Evolutionary conservation across 2,888 invertebrate genomes (phyloP), one percentile per base, ranked within the genome.

Genomic region (Serripes groenlandicus): DNA sequence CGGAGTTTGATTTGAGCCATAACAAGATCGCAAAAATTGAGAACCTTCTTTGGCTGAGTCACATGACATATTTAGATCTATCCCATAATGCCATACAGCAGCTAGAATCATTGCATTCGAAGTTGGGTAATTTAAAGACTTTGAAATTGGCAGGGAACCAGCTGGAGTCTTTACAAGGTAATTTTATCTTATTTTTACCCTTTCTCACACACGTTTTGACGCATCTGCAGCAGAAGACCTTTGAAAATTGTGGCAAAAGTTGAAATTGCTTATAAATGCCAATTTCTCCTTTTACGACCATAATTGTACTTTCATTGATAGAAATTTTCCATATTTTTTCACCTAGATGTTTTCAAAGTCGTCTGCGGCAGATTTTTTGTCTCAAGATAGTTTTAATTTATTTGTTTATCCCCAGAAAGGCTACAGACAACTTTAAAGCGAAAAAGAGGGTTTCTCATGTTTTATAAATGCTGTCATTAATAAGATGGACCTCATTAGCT

Each of bases 71-170:
- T 69, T 95, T 99, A 18, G 97, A 97, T 91, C 95, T 99, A 30
- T 97, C 97, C 0, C 97, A 97, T 92, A 99, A 98, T 95, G 95
- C 96, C 62, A 97, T 98, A 89, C 94, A 95, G 0, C 94, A 96
- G 4, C 89, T 95, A 37, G 92, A 94, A 56, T 96, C 97, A 93
- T 96, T 98, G 95, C 97, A 98, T 94, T 96, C 97, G 5, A 97
- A 97, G 94, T 96, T 99, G 79, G 98, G 98, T 7, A 98, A 98
- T 94, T 96, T 99, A 64, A 96, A 97, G n/a, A 96, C 96, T 78
- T 96, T 99, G 70, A 97, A 97, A 93, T 94, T 99, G 69, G 97
- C 98, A 0, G 97, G 98, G 90, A 99, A 99, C 95, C 96, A 96
- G 92, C 96, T 99, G 3, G 91, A 91, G 58, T 90, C 92, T 75